phyloP scores from a whole-genome alignment of 2,113 vertebrate genomes.

The Mungos mungo region DNA sequence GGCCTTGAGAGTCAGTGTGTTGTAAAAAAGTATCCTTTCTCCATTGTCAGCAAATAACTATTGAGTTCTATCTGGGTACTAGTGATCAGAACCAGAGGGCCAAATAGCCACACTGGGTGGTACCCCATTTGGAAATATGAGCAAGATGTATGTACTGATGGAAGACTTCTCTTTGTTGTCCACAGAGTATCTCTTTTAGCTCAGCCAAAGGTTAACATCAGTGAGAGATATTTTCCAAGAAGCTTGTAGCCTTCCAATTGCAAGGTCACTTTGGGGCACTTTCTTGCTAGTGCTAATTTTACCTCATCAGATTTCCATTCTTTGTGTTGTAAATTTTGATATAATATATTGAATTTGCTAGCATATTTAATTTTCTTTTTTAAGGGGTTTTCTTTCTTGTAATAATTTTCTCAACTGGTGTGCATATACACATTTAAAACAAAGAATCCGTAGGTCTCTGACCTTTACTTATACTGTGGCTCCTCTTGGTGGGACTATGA shows the following conservation, averaged over 20 bases:
- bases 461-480: background rate
- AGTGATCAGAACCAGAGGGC: constrained; percentile 4
- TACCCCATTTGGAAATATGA: background rate
- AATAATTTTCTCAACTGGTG: constrained; percentile 41
- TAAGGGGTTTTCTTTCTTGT: background rate
- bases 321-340: constrained; percentile 27
- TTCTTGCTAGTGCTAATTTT: constrained; percentile 53
- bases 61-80: background rate
- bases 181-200: background rate
- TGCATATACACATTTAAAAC: background rate
- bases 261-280: background rate
- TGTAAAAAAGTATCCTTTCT: background rate
- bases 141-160: background rate
- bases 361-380: constrained; percentile 45
- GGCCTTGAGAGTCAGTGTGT: background rate
- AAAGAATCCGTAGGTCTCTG: background rate
- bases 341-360: constrained; percentile 49
- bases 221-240: constrained; percentile 13
- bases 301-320: constrained; percentile 30
- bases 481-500: constrained; percentile 8
- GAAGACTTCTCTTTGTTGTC: background rate
- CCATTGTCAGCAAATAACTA: background rate
- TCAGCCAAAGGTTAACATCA: background rate
- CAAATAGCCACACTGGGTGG: background rate
- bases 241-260: constrained; percentile 24